Base-by-base conservation (phyloP, 1,140 invertebrate species). In the Harpegnathos saltator region DNA sequence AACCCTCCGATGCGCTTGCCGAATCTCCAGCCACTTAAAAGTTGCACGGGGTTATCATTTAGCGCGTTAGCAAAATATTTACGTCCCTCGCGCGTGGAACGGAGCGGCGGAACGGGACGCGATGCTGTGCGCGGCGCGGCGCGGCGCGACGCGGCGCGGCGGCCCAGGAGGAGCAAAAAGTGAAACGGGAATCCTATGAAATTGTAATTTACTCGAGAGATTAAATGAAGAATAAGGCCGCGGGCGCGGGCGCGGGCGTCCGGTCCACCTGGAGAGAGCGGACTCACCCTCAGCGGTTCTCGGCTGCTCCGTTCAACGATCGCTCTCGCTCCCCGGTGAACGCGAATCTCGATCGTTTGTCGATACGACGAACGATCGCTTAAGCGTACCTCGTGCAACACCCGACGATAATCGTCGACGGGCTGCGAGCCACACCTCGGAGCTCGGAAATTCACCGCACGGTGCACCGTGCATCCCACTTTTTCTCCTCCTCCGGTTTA, bases 1-100 rank as follows among this genome's bases (percentile, higher is more conserved):
- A 71, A 80, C 54, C 38, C 65, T 80, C 52, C 22, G 75, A 48
- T 80, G 65, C 75, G 44, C 65, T 59, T 80, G 58, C 58, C 65
- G 69, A 80, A 71, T 78, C 69, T 78, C 75, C 22, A 58, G 44
- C 63, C 66, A 78, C 29, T 80, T 59, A 58, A 71, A 80, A 80
- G 75, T 69, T 69, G 44, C 44, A 26, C 48, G n/a, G n/a, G n/a
- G 65, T 77, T 56, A 69, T 5, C 56, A 71, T 80, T 80, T 80
- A 80, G 58, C 33, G 19, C 24, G n/a, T 58, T 29, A 22, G 66
- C 29, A 71, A 71, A 69, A 80, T 80, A 80, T 80, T 80, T 80
- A 48, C 38, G 58, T 58, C 58, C 22, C 52, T 59, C 14, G n/a
- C 19, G 63, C n/a, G n/a, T n/a, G n/a, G n/a, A n/a, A n/a, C n/a